These are phyloP conservation scores for Theonella swinhoei DNA, from an alignment of 37 sponge, comb jelly and placozoan genomes.

Conservation along the genomic window DNA sequence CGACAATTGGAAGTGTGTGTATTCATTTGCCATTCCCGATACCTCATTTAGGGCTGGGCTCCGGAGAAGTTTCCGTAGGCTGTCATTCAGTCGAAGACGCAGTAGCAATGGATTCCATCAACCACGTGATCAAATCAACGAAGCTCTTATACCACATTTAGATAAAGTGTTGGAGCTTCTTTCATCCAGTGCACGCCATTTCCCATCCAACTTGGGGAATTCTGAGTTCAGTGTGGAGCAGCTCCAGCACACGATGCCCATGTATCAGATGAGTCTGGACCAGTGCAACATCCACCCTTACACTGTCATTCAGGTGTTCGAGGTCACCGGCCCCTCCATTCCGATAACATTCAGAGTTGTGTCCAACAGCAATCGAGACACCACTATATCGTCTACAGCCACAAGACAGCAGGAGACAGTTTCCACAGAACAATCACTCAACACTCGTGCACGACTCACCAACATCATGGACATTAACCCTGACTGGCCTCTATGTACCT, in stretches of 20 bases:
- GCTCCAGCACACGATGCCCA: slow-evolving; percentile 50
- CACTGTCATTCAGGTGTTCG: slow-evolving; percentile 51
- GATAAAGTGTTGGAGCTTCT: slow-evolving; percentile 29
- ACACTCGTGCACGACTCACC: not conserved
- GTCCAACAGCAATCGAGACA: not conserved
- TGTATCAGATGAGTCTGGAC: slow-evolving; percentile 35
- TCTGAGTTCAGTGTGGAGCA: slow-evolving; percentile 16
- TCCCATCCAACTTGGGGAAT: slow-evolving; percentile 28
- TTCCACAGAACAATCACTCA: not conserved
- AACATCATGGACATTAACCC: slow-evolving; percentile 74
- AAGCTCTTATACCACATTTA: not conserved
- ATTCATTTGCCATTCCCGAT: slow-evolving; percentile 39
- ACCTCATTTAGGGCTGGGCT: slow-evolving; percentile 24
- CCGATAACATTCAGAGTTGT: slow-evolving; percentile 30
- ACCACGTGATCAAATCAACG: not conserved
- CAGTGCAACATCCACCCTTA: slow-evolving; percentile 30
- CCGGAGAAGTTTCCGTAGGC: slow-evolving; percentile 23
- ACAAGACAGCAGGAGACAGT: not conserved
- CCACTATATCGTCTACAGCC: not conserved
- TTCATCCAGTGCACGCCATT: slow-evolving; percentile 29
- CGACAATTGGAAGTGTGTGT: slow-evolving; percentile 52
- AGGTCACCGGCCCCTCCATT: slow-evolving; percentile 62
- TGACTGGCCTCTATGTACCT: slow-evolving; percentile 45
- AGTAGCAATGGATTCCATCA: not conserved
- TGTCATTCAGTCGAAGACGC: slow-evolving; percentile 1